Conservation (phyloP, 2,797 vertebrate species). For the Crenichthys baileyi region DNA sequence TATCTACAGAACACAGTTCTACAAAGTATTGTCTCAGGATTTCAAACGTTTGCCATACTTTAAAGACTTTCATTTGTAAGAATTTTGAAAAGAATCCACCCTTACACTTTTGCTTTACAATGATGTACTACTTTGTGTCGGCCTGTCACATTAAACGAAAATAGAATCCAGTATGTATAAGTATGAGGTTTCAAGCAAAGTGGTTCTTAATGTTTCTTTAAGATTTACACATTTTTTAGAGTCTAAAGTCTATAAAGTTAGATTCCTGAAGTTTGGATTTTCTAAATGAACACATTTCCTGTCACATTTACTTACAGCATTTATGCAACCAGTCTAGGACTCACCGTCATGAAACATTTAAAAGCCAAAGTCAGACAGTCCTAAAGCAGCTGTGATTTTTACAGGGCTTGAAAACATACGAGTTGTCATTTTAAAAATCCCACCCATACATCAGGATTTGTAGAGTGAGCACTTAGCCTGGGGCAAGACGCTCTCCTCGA, state of each 20-base stretch:
- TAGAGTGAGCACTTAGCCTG: slow-evolving; percentile 33
- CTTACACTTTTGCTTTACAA: not conserved
- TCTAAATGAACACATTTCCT: not conserved
- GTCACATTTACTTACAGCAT: not conserved
- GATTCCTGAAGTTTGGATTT: not conserved
- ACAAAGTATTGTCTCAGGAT: no score
- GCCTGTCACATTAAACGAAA: not conserved
- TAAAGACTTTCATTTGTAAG: no score
- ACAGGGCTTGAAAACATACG: slow-evolving; percentile 3
- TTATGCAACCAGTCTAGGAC: not conserved
- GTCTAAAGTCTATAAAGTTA: not conserved
- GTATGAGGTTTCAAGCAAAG: not conserved
- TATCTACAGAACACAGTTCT: no score
- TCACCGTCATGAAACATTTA: not conserved
- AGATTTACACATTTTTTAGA: not conserved
- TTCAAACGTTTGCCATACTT: no score
- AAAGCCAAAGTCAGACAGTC: slow-evolving; percentile 17
- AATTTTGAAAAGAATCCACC: not conserved
- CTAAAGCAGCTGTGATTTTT: slow-evolving; percentile 22
- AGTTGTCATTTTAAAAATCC: slow-evolving; percentile 40
- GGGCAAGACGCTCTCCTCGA: slow-evolving; percentile 48
- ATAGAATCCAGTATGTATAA: not conserved
- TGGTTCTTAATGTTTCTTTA: not conserved
- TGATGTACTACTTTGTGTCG: not conserved
- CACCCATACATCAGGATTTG: slow-evolving; percentile 33